phyloP scores from a whole-genome alignment of 2,888 invertebrate genomes.

The Physocephala rufipes region DNA sequence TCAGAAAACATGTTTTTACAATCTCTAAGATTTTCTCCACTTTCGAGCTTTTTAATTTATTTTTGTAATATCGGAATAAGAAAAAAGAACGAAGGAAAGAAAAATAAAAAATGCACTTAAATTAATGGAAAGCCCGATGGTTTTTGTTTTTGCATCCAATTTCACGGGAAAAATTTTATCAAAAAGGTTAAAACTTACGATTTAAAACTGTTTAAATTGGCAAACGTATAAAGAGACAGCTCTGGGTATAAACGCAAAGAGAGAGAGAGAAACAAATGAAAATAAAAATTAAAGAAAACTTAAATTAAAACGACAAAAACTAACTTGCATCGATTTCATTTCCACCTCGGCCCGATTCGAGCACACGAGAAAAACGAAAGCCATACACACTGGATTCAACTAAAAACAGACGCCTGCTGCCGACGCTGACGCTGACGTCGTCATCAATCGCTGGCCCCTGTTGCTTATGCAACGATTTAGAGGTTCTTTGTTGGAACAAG shows the following conservation, averaged over 20 bases:
- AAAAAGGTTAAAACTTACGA: too few species aligned
- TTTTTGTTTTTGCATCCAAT: too few species aligned
- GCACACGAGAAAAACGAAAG: conserved; percentile 1
- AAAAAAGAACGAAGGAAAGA: too few species aligned
- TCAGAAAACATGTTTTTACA: background rate
- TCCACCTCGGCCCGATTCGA: too few species aligned
- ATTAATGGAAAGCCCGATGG: background rate
- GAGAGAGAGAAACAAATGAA: conserved; percentile 21
- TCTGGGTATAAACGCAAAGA: conserved; percentile 9
- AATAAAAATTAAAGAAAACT: conserved; percentile 12
- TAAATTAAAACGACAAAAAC: too few species aligned
- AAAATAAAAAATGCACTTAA: conserved; percentile 11
- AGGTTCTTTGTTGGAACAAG: too few species aligned
- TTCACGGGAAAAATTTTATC: too few species aligned
- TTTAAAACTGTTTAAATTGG: too few species aligned
- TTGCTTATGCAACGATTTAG: too few species aligned
- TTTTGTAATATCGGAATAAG: background rate
- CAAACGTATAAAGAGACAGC: background rate
- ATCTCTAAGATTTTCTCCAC: background rate
- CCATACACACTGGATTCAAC: too few species aligned
- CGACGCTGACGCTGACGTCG: background rate
- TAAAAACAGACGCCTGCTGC: too few species aligned
- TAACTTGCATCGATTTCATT: too few species aligned
- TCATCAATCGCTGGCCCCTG: background rate
- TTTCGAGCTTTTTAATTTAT: background rate